phyloP scores from a whole-genome alignment of 2,888 invertebrate genomes.

The Phortica magna region DNA sequence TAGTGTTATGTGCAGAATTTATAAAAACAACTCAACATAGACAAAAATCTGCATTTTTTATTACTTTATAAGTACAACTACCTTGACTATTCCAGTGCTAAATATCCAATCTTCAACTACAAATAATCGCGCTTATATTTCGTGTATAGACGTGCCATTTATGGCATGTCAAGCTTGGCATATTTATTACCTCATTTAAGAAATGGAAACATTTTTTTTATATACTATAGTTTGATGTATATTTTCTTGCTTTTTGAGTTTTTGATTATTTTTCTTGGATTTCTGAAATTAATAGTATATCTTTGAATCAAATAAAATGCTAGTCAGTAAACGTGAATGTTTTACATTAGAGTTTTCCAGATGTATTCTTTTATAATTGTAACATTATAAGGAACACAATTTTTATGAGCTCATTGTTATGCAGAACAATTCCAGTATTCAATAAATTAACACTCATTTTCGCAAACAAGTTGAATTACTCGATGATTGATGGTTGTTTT shows the following conservation, averaged over 20 bases:
- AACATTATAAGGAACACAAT: too few relatives aligned
- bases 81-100: not conserved
- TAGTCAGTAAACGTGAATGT: too few relatives aligned
- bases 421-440: too few relatives aligned
- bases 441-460: too few relatives aligned
- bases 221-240: not conserved
- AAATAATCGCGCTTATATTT: not conserved
- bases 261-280: too few relatives aligned
- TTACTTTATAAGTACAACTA: not conserved
- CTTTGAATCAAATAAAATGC: too few relatives aligned
- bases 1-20: slow-evolving; percentile 7
- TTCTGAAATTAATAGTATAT: too few relatives aligned
- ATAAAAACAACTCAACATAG: not conserved
- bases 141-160: not conserved
- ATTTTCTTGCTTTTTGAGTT: not conserved
- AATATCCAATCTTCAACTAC: not conserved
- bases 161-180: slow-evolving; percentile 1
- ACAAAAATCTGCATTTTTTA: not conserved
- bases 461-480: too few relatives aligned
- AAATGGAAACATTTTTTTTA: not conserved
- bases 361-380: too few relatives aligned
- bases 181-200: not conserved
- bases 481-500: too few relatives aligned
- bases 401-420: too few relatives aligned
- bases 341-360: too few relatives aligned